Percentiles rank a stretch among this genome's conserved stretches.
Conservation (phyloP, 2,888 invertebrate species). For the Tiliacea citrago region DNA sequence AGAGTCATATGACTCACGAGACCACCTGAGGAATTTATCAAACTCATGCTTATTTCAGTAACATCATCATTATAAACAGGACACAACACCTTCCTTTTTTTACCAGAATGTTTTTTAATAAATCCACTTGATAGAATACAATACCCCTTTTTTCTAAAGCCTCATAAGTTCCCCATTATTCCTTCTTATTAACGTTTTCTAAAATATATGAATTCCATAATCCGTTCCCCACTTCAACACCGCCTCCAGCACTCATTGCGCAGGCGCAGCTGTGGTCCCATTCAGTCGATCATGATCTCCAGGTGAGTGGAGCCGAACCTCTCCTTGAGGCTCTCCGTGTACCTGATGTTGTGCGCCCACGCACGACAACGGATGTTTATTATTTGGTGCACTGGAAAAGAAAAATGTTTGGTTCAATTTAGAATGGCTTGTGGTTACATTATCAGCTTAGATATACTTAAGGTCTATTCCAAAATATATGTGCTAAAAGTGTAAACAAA, state of each 20-base stretch:
- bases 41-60: too few species aligned
- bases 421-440: neutral
- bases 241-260: slow-evolving; percentile 38
- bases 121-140: neutral
- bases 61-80: neutral
- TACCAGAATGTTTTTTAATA: neutral
- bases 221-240: slow-evolving; percentile 18
- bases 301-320: slow-evolving; percentile 86
- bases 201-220: neutral
- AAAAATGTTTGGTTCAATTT: slow-evolving; percentile 1
- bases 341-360: slow-evolving; percentile 92
- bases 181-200: neutral
- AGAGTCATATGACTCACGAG: neutral
- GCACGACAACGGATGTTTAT: slow-evolving; percentile 93
- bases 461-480: neutral
- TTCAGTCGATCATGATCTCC: slow-evolving; percentile 88
- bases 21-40: neutral
- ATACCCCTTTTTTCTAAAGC: neutral
- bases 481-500: neutral
- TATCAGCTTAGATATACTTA: neutral
- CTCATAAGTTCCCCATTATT: neutral
- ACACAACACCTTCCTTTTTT: neutral
- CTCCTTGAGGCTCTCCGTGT: slow-evolving; percentile 86
- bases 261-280: slow-evolving; percentile 23
- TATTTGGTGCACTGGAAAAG: slow-evolving; percentile 88